Evolutionary conservation across 2,888 invertebrate genomes (phyloP).

Genomic region (Malachius bipustulatus): DNA sequence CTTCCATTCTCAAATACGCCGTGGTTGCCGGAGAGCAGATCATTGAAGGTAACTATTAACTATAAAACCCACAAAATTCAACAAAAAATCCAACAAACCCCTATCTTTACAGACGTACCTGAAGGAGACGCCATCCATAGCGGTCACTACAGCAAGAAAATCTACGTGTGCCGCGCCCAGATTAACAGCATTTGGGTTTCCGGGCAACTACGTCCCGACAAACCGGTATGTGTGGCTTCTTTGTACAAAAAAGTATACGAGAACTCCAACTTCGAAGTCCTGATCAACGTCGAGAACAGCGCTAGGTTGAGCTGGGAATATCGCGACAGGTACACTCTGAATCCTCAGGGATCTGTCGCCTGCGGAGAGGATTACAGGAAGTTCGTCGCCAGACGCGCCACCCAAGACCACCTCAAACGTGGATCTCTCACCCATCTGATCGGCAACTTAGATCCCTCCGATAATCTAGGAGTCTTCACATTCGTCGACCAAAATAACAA

Average conservation of each 20-base stretch:
- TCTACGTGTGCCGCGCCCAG: constrained; percentile 63
- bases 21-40: constrained; percentile 48
- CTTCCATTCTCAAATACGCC: constrained; percentile 45
- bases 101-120: no score
- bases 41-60: constrained; percentile 21
- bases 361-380: constrained; percentile 37
- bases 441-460: constrained; percentile 55
- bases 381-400: constrained; percentile 30
- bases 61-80: no score
- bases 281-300: constrained; percentile 66
- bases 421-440: constrained; percentile 45
- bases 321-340: constrained; percentile 57
- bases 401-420: constrained; percentile 23
- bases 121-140: constrained; percentile 52
- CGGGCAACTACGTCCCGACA: constrained; percentile 46
- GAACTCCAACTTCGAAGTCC: constrained; percentile 51
- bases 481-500: constrained; percentile 52
- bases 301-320: constrained; percentile 63
- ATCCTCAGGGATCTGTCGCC: constrained; percentile 57
- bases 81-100: no score
- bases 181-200: constrained; percentile 64
- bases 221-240: constrained; percentile 54
- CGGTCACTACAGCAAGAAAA: constrained; percentile 30
- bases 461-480: constrained; percentile 54
- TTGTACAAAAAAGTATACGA: constrained; percentile 45